Percentiles rank a stretch among this genome's conserved stretches.
Evolutionary conservation across 2,113 vertebrate species (phyloP).

Genomic region (Canis aureus): DNA sequence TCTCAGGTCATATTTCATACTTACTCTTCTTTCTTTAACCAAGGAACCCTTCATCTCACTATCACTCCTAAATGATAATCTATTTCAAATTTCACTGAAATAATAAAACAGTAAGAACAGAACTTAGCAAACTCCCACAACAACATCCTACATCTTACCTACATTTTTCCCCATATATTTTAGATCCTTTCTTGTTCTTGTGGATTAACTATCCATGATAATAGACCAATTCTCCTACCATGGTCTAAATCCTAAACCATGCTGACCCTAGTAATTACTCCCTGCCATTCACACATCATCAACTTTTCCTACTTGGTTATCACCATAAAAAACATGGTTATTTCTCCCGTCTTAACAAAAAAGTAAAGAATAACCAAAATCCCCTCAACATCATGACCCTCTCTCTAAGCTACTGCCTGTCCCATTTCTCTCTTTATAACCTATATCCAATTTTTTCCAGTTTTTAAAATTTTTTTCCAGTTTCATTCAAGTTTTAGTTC

Average conservation of each 20-base stretch:
- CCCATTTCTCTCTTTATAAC: neutral
- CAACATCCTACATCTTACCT: neutral
- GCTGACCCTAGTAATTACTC: neutral
- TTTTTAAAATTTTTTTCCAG: neutral
- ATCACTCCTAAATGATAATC: neutral
- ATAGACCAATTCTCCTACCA: neutral
- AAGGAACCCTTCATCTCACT: neutral
- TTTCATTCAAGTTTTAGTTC: neutral
- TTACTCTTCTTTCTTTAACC: neutral
- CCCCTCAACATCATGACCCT: neutral
- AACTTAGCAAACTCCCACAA: slow-evolving; percentile 31
- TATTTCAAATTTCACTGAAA: neutral
- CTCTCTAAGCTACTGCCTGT: neutral
- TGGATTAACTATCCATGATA: neutral
- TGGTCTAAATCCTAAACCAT: neutral
- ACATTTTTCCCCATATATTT: neutral
- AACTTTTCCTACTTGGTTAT: neutral
- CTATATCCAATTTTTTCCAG: no score
- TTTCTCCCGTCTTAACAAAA: neutral
- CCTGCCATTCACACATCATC: neutral
- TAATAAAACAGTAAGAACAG: neutral
- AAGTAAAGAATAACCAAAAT: neutral
- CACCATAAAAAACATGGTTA: neutral
- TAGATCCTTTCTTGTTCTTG: neutral
- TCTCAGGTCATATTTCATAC: neutral